Evolutionary conservation across 2,113 vertebrate species (phyloP).

Genomic region (Periophthalmus modestus): DNA sequence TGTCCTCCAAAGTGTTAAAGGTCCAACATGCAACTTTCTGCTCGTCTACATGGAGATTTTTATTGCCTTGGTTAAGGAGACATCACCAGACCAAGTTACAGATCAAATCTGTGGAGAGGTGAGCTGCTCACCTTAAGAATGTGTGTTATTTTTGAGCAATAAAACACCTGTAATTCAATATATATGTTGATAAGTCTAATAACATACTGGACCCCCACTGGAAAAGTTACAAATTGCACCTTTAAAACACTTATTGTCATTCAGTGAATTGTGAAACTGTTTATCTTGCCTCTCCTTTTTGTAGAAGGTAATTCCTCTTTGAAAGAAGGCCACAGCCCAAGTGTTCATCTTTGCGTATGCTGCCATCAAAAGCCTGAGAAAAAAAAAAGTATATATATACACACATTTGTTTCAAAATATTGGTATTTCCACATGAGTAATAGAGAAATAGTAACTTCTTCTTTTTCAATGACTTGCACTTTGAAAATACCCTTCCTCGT

Average conservation of each 20-base stretch:
- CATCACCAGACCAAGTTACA: too few species aligned
- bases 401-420: conserved; percentile 5
- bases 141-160: too few species aligned
- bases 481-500: conserved; percentile 8
- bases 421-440: conserved; percentile 52
- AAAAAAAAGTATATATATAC: conserved; percentile 1
- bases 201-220: too few species aligned
- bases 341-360: conserved; percentile 89
- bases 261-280: neutral
- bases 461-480: conserved; percentile 63
- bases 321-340: conserved; percentile 94
- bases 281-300: conserved; percentile 82
- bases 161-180: too few species aligned
- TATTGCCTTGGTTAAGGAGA: too few species aligned
- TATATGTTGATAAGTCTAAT: too few species aligned
- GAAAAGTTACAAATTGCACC: too few species aligned
- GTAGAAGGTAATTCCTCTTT: conserved; percentile 85
- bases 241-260: neutral
- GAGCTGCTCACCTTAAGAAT: too few species aligned
- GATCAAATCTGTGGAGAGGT: too few species aligned
- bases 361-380: conserved; percentile 86
- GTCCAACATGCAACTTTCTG: too few species aligned
- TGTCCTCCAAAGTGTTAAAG: neutral
- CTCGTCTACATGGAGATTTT: too few species aligned
- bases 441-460: conserved; percentile 67